Evolutionary conservation across 2,797 vertebrate genomes (phyloP), one percentile per base, ranked within the genome.

Genomic region (Dicrostonyx torquatus): DNA sequence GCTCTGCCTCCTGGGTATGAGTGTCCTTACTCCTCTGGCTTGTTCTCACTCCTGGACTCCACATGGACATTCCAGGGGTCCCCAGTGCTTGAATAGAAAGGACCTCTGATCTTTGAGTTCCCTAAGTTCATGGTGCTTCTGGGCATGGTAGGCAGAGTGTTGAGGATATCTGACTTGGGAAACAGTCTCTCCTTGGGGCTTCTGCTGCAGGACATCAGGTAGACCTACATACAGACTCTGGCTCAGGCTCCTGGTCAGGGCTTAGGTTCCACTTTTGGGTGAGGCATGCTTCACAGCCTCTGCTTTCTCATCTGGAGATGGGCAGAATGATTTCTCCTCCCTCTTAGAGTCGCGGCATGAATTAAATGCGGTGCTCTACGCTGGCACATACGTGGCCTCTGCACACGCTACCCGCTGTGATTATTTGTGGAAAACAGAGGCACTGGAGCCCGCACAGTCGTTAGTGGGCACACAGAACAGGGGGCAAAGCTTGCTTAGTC

Each of bases 261-360:
- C 72, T 89, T 75, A 60, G 12, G 91, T 97, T 97, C 94, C 95
- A 96, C 93, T 92, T 97, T 75, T 60, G 72, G 76, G 14, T 29
- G 68, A 22, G 45, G 24, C 22, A 22, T 5, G 73, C 34, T 24
- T 43, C 0, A 11, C 6, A 60, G 53, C 62, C 55, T 64, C 45
- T 3, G 64, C 58, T 86, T 93, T 82, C 86, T 50, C 37, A 6
- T 53, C 68, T 95, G 70, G 45, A 85, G 90, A 53, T 24, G 62
- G 70, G 20, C 22, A 13, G 22, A 78, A 0, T 12, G 9, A 14
- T 50, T 14, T 43, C 29, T 24, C 7, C 14, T 87, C 31, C 66
- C 53, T 79, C 15, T 26, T 22, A 48, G 60, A 34, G 17, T 72
- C 48, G 3, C 4, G 24, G 15, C 62, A 40, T 34, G 6, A 3